phyloP scores from a whole-genome alignment of 2,888 invertebrate genomes.

The Rotaria socialis region DNA sequence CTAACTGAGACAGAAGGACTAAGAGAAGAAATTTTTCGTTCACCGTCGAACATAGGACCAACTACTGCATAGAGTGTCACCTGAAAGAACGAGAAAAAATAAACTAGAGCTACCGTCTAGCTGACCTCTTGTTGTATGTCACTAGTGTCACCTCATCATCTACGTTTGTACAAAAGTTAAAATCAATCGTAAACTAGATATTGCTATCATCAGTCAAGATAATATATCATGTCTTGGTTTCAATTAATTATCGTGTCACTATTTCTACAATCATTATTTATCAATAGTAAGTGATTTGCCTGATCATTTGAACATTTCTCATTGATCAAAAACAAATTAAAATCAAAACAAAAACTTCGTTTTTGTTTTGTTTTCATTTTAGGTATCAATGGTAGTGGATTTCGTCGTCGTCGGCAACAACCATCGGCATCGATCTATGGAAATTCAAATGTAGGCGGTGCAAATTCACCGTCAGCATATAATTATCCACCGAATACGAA shows the following conservation, averaged over 20 bases:
- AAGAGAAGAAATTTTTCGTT: not conserved
- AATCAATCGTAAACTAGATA: not conserved
- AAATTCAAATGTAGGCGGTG: not conserved
- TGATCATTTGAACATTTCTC: no score
- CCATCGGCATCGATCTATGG: not conserved
- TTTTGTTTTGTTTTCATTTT: not conserved
- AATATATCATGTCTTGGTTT: not conserved
- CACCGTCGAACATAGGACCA: not conserved
- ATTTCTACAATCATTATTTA: not conserved
- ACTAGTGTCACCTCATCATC: conserved; percentile 10
- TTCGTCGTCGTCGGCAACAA: not conserved
- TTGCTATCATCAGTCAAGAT: not conserved
- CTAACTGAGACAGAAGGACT: not conserved
- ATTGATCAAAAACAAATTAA: no score
- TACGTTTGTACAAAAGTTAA: not conserved
- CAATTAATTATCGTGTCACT: not conserved
- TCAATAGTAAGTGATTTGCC: not conserved
- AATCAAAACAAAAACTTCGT: no score
- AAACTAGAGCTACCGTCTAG: not conserved
- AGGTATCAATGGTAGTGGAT: not conserved
- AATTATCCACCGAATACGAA: not conserved
- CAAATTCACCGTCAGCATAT: not conserved
- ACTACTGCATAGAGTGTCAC: not conserved
- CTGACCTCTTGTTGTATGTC: conserved; percentile 5
- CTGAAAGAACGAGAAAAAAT: not conserved